Base-by-base conservation (phyloP, 2,888 invertebrate genomes). In the Gandaritis pyraliata region DNA sequence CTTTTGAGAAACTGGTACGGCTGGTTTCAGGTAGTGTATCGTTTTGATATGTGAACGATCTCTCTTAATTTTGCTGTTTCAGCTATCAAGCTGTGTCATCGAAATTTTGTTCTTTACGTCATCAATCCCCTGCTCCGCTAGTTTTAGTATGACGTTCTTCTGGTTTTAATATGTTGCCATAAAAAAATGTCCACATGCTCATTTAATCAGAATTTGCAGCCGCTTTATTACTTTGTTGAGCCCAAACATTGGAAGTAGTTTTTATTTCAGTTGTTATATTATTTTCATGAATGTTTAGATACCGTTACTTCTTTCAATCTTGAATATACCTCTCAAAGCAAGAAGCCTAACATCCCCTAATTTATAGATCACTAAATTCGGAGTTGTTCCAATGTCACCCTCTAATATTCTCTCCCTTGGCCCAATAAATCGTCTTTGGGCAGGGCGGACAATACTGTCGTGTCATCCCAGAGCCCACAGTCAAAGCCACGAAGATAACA, bases 401-500 rank as follows among this genome's bases (percentile, higher is more conserved):
- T 70, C 64, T 55, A 67, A 71, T 67, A 71, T 71, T 63, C 49
- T 57, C 57, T 61, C 67, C 69, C 69, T 60, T 60, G 54, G 64
- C 53, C 54, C 61, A 58, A 71, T 71, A 71, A 71, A 69, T 71
- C 55, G 56, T 66, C 58, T 56, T 59, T 46, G 61, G 61, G 65
- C 67, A 64, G 58, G 52, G 36, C 59, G 43, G 43, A 48, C 56
- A 45, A 56, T 61, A 63, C 51, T 63, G 57, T 55, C 61, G 64
- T 63, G 57, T 55, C 61, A 62, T 61, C 64, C 50, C 64, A 56
- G 57, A 61, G 58, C 62, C 65, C 66, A 64, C 65, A 64, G 56
- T 60, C 56, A 62, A 65, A 67, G 72, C 78, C 72, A 80, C 73
- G 72, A 71, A 76, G 77, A 81, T 76, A 78, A 72, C 63, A 74